Evolutionary conservation across 2,113 vertebrate species (phyloP).

Genomic region (Chloropsis cyanopogon): DNA sequence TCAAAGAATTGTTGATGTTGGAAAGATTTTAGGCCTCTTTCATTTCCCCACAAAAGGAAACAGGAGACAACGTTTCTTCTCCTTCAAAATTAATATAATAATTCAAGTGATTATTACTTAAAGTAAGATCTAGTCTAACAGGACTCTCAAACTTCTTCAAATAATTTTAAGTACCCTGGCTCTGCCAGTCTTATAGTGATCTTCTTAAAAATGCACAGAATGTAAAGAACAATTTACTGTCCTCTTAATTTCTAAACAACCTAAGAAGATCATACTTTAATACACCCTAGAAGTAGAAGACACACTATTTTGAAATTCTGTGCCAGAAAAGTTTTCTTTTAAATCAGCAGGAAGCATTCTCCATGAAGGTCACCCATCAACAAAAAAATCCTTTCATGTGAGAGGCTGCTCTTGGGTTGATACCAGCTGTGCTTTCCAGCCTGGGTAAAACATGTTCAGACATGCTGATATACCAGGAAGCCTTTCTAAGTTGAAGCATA

Average conservation of each 20-base stretch:
- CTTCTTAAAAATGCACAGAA: background rate
- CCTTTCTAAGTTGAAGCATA: background rate
- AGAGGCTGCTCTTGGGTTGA: background rate
- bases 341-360: background rate
- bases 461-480: background rate
- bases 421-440: background rate
- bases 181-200: background rate
- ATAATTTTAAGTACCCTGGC: background rate
- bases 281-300: background rate
- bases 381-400: background rate
- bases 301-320: background rate
- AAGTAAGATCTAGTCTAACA: background rate
- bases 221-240: background rate
- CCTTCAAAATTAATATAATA: background rate
- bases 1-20: background rate
- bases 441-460: background rate
- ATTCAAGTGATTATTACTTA: background rate
- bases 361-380: background rate
- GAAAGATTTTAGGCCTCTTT: background rate
- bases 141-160: background rate
- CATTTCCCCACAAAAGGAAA: background rate
- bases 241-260: background rate
- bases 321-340: background rate
- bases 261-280: background rate
- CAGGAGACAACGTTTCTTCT: background rate